phyloP scores from a whole-genome alignment of 2,113 vertebrate species.

The Notarius quadriscutis region DNA sequence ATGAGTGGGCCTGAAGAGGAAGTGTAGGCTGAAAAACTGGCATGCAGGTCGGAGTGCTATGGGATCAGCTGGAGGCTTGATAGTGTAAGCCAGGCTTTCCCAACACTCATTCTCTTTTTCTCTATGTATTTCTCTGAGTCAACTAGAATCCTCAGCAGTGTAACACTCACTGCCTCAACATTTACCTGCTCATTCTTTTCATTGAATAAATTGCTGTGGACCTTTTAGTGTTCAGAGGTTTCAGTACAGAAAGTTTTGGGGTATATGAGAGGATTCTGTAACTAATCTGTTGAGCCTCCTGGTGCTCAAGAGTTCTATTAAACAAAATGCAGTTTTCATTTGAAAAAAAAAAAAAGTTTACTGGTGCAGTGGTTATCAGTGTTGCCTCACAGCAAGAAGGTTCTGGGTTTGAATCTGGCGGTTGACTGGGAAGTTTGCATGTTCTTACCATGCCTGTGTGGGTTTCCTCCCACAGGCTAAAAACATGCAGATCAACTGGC shows the following conservation, averaged over 20 bases:
- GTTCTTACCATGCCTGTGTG: no score
- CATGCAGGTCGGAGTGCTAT: conserved; percentile 4
- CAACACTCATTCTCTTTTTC: not conserved
- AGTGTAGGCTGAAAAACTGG: conserved; percentile 22
- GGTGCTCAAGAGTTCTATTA: not conserved
- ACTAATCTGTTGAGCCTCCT: not conserved
- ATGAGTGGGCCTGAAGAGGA: conserved; percentile 20
- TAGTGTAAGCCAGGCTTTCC: conserved; percentile 29
- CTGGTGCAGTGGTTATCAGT: not conserved
- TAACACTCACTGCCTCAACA: not conserved
- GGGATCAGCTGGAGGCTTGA: conserved; percentile 19
- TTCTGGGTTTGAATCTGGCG: no score
- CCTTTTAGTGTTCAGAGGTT: not conserved
- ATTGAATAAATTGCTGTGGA: not conserved
- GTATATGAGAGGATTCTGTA: not conserved
- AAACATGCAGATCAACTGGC: no score
- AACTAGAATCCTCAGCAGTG: not conserved
- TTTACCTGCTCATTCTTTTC: not conserved
- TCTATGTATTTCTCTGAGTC: not conserved
- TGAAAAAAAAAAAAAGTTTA: not conserved
- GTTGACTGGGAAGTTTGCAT: no score
- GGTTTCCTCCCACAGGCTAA: no score
- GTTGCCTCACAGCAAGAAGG: no score
- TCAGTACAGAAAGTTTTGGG: not conserved
- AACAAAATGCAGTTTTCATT: not conserved